Evolutionary conservation across 2,888 invertebrate genomes (phyloP).

Genomic region (Octodonta nipae): DNA sequence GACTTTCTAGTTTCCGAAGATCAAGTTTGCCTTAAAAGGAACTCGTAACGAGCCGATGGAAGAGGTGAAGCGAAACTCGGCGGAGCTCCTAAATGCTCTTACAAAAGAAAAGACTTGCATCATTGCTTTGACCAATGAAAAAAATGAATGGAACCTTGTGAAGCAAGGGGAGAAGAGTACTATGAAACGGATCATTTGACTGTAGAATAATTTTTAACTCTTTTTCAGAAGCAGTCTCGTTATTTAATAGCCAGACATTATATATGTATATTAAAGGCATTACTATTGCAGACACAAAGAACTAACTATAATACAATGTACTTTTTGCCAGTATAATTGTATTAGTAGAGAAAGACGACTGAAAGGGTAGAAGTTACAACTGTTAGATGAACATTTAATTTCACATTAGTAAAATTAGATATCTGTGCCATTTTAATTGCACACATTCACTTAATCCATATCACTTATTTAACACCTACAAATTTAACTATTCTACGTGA

Average conservation of each 20-base stretch:
- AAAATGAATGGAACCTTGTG: conserved; percentile 5
- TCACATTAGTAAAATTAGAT: too few species aligned
- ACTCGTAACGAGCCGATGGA: conserved; percentile 3
- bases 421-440: too few species aligned
- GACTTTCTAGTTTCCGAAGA: conserved; percentile 2
- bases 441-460: too few species aligned
- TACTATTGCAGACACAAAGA: too few species aligned
- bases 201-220: not conserved
- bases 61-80: conserved; percentile 4
- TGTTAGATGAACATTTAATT: too few species aligned
- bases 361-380: too few species aligned
- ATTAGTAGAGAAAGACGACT: too few species aligned
- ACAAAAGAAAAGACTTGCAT: conserved; percentile 6
- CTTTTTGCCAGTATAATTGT: too few species aligned
- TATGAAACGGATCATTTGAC: not conserved
- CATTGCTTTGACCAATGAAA: conserved; percentile 6
- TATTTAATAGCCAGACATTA: conserved; percentile 1
- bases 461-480: too few species aligned
- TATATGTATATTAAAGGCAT: too few species aligned
- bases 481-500: too few species aligned
- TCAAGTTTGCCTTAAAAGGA: conserved; percentile 5
- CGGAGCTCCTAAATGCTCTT: conserved; percentile 2
- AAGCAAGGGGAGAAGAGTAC: not conserved
- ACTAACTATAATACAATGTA: too few species aligned
- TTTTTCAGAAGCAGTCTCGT: not conserved